Evolutionary conservation across 2,888 invertebrate species (phyloP).

Genomic region (Caenorhabditis virilis): DNA sequence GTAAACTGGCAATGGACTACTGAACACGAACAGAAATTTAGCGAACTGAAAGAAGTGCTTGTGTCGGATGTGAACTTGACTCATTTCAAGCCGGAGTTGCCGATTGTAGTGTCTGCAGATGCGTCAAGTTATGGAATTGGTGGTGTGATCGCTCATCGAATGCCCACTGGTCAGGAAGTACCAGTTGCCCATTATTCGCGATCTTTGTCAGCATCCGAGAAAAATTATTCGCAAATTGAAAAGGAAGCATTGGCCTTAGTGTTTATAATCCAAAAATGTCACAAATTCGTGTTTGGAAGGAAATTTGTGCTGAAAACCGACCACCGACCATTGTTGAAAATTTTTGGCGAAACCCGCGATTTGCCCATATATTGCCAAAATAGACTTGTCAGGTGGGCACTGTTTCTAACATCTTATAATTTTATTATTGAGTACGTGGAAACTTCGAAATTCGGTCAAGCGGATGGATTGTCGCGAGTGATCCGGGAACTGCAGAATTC

Average conservation of each 20-base stretch:
- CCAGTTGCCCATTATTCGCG: conserved; percentile 11
- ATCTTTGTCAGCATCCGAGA: conserved; percentile 13
- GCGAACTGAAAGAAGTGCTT: conserved; percentile 17
- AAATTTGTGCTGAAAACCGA: conserved; percentile 24
- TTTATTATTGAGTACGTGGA: conserved; percentile 14
- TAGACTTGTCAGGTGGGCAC: conserved; percentile 15
- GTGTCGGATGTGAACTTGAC: not conserved
- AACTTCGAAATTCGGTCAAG: conserved; percentile 15
- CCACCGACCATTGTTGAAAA: conserved; percentile 25
- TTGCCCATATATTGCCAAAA: conserved; percentile 10
- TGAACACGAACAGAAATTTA: conserved; percentile 18
- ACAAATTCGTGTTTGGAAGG: conserved; percentile 25
- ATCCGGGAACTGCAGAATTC: conserved; percentile 5
- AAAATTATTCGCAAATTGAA: conserved; percentile 27
- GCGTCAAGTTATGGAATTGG: conserved; percentile 4
- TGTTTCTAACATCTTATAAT: conserved; percentile 13
- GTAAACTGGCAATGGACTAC: conserved; percentile 17
- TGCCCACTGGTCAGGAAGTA: conserved; percentile 11
- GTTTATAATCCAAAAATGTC: conserved; percentile 17
- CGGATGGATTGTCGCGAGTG: conserved; percentile 16
- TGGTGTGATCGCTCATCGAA: conserved; percentile 11
- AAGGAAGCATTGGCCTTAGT: no score
- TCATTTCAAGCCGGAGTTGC: conserved; percentile 1
- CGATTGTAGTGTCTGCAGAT: conserved; percentile 5
- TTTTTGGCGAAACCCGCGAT: conserved; percentile 20